phyloP scores from a whole-genome alignment of 1,140 invertebrate species.

The Apis cerana region DNA sequence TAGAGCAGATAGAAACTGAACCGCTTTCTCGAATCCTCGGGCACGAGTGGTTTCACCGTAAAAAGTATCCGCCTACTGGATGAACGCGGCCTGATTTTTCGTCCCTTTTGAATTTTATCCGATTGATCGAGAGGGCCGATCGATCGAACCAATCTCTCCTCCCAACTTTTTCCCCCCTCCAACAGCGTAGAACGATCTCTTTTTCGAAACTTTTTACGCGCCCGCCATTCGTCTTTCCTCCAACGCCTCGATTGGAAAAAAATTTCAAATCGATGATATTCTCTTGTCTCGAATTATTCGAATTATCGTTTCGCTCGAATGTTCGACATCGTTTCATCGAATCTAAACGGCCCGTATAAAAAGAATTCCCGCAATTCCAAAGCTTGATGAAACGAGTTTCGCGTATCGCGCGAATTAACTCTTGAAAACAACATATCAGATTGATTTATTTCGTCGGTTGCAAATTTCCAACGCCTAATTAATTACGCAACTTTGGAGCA shows the following conservation, averaged over 20 bases:
- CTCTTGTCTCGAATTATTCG: too few relatives aligned
- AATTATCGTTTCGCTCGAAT: too few relatives aligned
- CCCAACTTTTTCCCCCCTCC: not conserved
- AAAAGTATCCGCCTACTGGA: slow-evolving; percentile 58
- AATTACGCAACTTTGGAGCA: not conserved
- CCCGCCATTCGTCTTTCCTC: not conserved
- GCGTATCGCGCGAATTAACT: too few relatives aligned
- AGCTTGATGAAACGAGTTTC: too few relatives aligned
- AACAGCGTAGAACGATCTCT: too few relatives aligned
- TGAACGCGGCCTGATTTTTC: slow-evolving; percentile 23
- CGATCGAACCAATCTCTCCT: not conserved
- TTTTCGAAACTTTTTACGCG: not conserved
- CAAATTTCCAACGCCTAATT: not conserved
- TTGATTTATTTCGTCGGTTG: too few relatives aligned
- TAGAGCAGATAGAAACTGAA: slow-evolving; percentile 70
- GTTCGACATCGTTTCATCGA: too few relatives aligned
- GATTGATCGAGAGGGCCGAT: slow-evolving; percentile 3
- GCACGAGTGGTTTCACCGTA: slow-evolving; percentile 46
- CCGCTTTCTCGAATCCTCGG: slow-evolving; percentile 60
- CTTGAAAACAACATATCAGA: too few relatives aligned
- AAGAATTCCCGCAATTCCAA: too few relatives aligned
- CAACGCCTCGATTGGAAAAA: not conserved
- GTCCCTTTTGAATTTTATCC: slow-evolving; percentile 52
- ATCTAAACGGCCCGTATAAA: too few relatives aligned
- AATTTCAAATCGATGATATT: not conserved